Conservation (phyloP, 2,888 invertebrate species). For the Idaea biselata region DNA sequence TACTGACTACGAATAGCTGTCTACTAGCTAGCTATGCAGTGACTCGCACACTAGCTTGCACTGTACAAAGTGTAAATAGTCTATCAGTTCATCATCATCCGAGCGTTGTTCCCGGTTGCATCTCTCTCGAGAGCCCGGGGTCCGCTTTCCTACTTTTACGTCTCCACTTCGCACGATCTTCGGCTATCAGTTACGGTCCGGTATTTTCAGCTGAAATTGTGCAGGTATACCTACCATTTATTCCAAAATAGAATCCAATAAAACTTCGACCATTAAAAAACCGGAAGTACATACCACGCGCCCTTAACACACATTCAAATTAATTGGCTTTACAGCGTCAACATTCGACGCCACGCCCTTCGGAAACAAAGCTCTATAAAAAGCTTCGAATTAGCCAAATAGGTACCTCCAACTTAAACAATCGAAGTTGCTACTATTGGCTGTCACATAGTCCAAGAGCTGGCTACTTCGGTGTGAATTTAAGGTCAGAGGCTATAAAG, state of each 20-base stretch:
- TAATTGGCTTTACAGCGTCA: not conserved
- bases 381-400: not conserved
- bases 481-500: no score
- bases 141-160: no score
- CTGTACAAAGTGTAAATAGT: no score
- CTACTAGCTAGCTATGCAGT: no score
- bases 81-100: no score
- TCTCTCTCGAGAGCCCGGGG: no score
- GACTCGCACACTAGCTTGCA: no score
- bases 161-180: no score
- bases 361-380: not conserved
- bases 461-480: not conserved
- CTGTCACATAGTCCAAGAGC: constrained; percentile 9
- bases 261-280: not conserved
- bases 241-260: not conserved
- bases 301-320: not conserved
- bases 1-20: no score
- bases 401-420: constrained; percentile 4
- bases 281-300: not conserved
- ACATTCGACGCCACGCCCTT: not conserved
- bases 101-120: no score
- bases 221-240: not conserved
- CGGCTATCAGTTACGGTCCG: no score
- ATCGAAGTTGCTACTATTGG: constrained; percentile 14
- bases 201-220: no score